A percentile compares a stretch with the other conserved stretches of the same genome.
Conservation (phyloP, 2,797 vertebrate species). For the Protonibea diacanthus region DNA sequence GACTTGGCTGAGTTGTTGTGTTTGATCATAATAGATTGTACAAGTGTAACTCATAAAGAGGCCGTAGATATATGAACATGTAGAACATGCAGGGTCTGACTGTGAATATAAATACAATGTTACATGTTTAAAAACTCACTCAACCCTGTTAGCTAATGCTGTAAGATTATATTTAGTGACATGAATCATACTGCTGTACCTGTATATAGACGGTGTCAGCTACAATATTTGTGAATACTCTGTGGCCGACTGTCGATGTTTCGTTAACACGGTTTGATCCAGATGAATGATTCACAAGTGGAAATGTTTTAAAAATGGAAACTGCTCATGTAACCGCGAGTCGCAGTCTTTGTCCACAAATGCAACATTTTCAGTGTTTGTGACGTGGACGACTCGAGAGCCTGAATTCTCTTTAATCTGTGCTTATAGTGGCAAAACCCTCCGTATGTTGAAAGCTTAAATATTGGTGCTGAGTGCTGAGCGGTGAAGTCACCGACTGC, state of each 20-base stretch:
- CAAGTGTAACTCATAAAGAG: too few species aligned
- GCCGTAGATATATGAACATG: too few species aligned
- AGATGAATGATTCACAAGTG: constrained; percentile 58
- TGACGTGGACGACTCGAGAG: constrained; percentile 36
- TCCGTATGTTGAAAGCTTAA: constrained; percentile 45
- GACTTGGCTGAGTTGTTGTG: too few species aligned
- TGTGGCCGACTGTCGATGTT: constrained; percentile 29
- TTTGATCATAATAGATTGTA: too few species aligned
- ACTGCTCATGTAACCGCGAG: constrained; percentile 57
- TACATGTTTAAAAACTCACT: constrained; percentile 5
- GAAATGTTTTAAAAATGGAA: constrained; percentile 69
- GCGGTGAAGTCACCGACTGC: constrained; percentile 70
- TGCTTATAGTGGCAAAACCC: constrained; percentile 61
- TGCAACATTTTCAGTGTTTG: constrained; percentile 51
- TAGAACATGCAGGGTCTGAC: background rate
- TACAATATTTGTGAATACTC: constrained; percentile 23
- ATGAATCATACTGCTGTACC: constrained; percentile 3
- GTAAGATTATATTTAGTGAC: background rate
- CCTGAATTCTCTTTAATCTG: constrained; percentile 41
- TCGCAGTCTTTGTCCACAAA: constrained; percentile 40
- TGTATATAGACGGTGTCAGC: constrained; percentile 18
- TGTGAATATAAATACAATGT: background rate
- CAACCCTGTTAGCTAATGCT: background rate
- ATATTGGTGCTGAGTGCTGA: constrained; percentile 58
- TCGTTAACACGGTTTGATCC: constrained; percentile 43